A percentile compares a stretch with the other conserved stretches of the same genome.
phyloP scores from a whole-genome alignment of 2,888 invertebrate genomes.

The Strigamia transsilvanica region DNA sequence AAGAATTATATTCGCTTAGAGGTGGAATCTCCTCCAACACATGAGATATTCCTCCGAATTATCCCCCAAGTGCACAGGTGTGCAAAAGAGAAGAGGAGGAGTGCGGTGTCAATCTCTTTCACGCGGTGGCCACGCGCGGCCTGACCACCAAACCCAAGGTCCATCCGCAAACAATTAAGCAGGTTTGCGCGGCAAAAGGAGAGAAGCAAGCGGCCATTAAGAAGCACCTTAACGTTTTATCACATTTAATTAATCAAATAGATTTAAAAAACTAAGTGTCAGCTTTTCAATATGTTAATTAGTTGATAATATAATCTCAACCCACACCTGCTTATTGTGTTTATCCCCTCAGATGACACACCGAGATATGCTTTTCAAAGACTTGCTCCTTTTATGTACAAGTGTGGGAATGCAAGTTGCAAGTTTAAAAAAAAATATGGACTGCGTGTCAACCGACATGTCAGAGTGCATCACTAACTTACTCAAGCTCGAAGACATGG shows the following conservation, averaged over 20 bases:
- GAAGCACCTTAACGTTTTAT: conserved; percentile 7
- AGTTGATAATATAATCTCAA: neutral
- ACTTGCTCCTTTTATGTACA: conserved; percentile 26
- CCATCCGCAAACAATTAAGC: conserved; percentile 30
- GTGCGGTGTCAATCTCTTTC: conserved; percentile 30
- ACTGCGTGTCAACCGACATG: conserved; percentile 30
- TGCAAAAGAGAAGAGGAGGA: conserved; percentile 13
- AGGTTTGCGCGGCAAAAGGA: conserved; percentile 26
- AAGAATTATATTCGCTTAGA: conserved; percentile 6
- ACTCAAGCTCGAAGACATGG: conserved; percentile 26
- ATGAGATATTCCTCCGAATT: conserved; percentile 21
- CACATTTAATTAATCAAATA: conserved; percentile 7
- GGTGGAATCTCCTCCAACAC: conserved; percentile 3
- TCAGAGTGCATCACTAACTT: conserved; percentile 30
- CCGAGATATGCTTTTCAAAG: conserved; percentile 26
- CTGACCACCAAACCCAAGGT: conserved; percentile 30
- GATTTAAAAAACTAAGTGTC: neutral
- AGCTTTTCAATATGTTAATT: neutral
- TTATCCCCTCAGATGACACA: conserved; percentile 30
- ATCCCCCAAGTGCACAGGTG: conserved; percentile 16
- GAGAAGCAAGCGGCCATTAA: neutral
- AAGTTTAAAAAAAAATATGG: conserved; percentile 23
- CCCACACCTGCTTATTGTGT: conserved; percentile 12
- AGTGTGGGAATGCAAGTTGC: conserved; percentile 30
- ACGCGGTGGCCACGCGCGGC: conserved; percentile 30